Conservation (phyloP, 2,797 vertebrate genomes). For the Siniperca scherzeri region DNA sequence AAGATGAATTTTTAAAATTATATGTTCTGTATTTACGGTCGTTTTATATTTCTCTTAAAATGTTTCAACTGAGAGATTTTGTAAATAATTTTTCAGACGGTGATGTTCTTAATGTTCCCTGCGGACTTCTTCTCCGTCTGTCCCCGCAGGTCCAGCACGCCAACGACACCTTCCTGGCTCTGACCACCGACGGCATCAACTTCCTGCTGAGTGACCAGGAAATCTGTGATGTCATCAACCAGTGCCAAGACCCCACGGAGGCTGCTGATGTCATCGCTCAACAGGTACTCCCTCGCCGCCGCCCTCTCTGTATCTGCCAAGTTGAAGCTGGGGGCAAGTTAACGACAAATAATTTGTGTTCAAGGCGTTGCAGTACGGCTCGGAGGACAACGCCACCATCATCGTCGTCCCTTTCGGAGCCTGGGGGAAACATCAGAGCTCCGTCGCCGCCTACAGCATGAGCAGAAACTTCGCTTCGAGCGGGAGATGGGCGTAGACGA, state of each 20-base stretch:
- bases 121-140: too few species aligned
- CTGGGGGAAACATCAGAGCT: constrained; percentile 92
- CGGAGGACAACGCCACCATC: constrained; percentile 93
- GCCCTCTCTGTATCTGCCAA: background rate
- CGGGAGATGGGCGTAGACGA: constrained; percentile 90
- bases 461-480: constrained; percentile 93
- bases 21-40: too few species aligned
- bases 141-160: constrained; percentile 89
- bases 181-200: constrained; percentile 96
- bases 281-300: constrained; percentile 83
- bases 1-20: too few species aligned
- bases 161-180: constrained; percentile 91
- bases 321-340: too few species aligned
- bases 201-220: constrained; percentile 97
- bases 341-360: background rate
- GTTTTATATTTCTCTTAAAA: too few species aligned
- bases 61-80: too few species aligned
- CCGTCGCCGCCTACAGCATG: constrained; percentile 90
- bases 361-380: constrained; percentile 94
- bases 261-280: constrained; percentile 91
- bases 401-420: constrained; percentile 93
- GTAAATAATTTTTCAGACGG: too few species aligned
- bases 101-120: too few species aligned
- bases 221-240: constrained; percentile 93
- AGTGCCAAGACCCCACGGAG: constrained; percentile 92